A percentile compares a stretch with the other conserved stretches of the same genome.
Conservation (phyloP, 37 sponge, comb jelly and placozoan genomes). For the Haliclona indistincta region DNA sequence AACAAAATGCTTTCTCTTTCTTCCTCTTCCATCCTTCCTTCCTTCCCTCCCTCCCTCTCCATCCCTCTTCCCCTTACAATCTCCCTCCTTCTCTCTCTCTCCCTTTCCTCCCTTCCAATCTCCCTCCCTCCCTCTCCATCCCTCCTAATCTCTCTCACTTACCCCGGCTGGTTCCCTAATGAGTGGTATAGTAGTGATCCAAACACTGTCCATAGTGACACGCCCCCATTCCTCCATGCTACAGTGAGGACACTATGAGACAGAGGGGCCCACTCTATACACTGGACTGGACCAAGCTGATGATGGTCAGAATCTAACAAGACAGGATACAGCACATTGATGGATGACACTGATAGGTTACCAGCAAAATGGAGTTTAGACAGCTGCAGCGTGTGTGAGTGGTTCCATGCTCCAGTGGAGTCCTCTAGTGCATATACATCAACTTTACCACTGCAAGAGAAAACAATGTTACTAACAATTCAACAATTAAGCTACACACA, state of each 20-base stretch:
- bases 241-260: constrained; percentile 77
- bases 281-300: constrained; percentile 60
- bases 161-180: constrained; percentile 75
- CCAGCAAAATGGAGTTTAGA: constrained; percentile 68
- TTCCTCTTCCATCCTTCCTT: too few species aligned
- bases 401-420: constrained; percentile 58
- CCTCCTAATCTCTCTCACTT: too few species aligned
- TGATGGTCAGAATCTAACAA: constrained; percentile 10
- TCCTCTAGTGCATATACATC: constrained; percentile 63
- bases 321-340: too few species aligned
- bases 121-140: too few species aligned
- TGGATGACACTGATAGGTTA: too few species aligned
- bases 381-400: constrained; percentile 63
- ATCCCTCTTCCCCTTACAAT: too few species aligned
- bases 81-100: too few species aligned
- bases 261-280: constrained; percentile 62
- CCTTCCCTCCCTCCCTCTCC: too few species aligned
- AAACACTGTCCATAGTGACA: constrained; percentile 82
- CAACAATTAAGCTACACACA: constrained; percentile 5
- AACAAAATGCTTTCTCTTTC: too few species aligned
- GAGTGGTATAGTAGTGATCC: constrained; percentile 81
- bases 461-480: background rate
- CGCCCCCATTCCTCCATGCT: constrained; percentile 74
- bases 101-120: too few species aligned
- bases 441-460: constrained; percentile 61